Base-by-base conservation (phyloP, 1,140 invertebrate genomes). In the Aphaenogaster rudis region DNA sequence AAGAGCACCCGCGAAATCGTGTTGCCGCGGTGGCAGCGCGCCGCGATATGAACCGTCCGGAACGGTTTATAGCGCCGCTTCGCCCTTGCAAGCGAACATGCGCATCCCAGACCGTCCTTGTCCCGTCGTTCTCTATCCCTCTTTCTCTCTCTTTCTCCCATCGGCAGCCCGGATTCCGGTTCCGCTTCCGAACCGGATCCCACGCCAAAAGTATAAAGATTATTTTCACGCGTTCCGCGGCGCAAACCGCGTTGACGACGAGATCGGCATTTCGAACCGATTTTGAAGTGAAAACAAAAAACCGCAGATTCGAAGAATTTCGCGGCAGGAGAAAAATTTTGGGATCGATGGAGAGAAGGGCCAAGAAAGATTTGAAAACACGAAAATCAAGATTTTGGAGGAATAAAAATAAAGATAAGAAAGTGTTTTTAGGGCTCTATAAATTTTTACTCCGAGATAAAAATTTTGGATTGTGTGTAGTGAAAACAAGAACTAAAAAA, bases 141-240 rank as follows among this genome's bases (percentile, higher is more conserved):
- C 69, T 42, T 13, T 72, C 28, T 50, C 50, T 33, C 17, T 71
- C 36, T 42, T 17, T 82, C 50, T 61, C 33, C 63, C 52, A 28
- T 67, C 74, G 48, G 42, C 57, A 71, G 77, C 74, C 89, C 61
- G 59, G 86, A 91, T 91, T 91, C 90, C 87, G 87, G 85, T 90
- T 88, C 81, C 84, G 85, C 90, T 91, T 91, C 90, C 90, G 90
- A 91, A 91, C 81, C 88, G 88, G 81, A 89, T 91, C 86, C 78
- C 48, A 48, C 66, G 48, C 59, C 77, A 78, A 88, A 89, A 86
- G 90, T 82, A 91, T 91, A 86, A 88, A 91, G 86, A 91, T 91
- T 91, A 91, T 91, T 91, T 85, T 86, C 78, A 86, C 87, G 78
- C 82, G 59, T 88, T 69, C 85, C 88, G 80, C 88, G 79, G 61